A percentile compares a stretch with the other conserved stretches of the same genome.
These are phyloP conservation scores for Charaxes varanes DNA, from an alignment of 1,140 invertebrate genomes.

Conservation along the genomic window DNA sequence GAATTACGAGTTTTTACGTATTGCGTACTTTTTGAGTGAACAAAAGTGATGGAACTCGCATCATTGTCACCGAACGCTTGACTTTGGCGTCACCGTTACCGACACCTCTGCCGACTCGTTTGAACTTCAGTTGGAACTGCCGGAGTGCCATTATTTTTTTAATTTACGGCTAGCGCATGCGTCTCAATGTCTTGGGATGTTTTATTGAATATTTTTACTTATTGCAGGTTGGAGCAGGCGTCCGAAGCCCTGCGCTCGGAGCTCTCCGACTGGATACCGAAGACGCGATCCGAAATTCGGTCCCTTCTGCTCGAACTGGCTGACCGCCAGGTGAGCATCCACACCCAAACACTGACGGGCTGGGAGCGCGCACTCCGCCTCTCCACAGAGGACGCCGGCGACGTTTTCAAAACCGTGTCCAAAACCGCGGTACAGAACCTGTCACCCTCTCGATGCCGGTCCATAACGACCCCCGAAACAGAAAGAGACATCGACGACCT, in stretches of 20 bases:
- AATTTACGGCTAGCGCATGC: too few species aligned
- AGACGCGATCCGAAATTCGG: constrained; percentile 49
- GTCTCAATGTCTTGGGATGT: too few species aligned
- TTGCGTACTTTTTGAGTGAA: too few species aligned
- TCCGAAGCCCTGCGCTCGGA: constrained; percentile 56
- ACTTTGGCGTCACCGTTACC: too few species aligned
- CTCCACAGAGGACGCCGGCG: constrained; percentile 34
- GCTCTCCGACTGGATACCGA: constrained; percentile 50
- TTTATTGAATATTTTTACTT: too few species aligned
- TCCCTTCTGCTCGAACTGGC: constrained; percentile 43
- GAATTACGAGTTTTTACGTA: too few species aligned
- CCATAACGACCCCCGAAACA: constrained; percentile 32
- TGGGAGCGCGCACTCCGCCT: constrained; percentile 54
- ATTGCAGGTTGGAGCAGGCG: constrained; percentile 55
- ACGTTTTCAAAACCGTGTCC: constrained; percentile 60
- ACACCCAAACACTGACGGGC: constrained; percentile 35
- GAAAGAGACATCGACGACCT: constrained; percentile 38
- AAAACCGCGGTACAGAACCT: constrained; percentile 53
- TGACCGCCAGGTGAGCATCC: constrained; percentile 36
- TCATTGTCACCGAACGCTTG: too few species aligned
- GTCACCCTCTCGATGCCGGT: constrained; percentile 37
- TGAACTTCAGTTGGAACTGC: too few species aligned
- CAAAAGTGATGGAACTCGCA: too few species aligned
- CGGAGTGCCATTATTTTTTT: too few species aligned
- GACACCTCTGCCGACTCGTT: too few species aligned